A percentile compares a stretch with the other conserved stretches of the same genome.
phyloP scores from a whole-genome alignment of 2,888 invertebrate genomes.

The Liopterus haemorrhoidalis region DNA sequence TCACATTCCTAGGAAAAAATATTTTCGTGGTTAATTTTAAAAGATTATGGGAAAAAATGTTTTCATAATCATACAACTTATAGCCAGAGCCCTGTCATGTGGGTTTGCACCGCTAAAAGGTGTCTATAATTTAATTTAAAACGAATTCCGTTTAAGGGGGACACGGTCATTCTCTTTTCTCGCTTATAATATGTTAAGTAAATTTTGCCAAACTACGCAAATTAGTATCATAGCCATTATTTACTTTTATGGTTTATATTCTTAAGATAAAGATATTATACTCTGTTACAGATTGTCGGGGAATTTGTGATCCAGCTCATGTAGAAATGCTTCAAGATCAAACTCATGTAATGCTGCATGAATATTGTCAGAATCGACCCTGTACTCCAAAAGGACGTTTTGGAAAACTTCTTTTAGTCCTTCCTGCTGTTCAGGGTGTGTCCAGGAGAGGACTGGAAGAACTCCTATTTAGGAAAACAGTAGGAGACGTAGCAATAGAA shows the following conservation, averaged over 20 bases:
- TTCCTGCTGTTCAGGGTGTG: slow-evolving; percentile 57
- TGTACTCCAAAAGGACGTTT: slow-evolving; percentile 53
- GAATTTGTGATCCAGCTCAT: slow-evolving; percentile 54
- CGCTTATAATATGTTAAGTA: neutral
- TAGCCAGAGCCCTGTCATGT: too few species aligned
- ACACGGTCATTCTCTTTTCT: too few species aligned
- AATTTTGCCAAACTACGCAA: too few species aligned
- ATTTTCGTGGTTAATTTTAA: too few species aligned
- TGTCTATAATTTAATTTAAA: too few species aligned
- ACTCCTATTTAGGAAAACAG: slow-evolving; percentile 71
- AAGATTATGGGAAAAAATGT: too few species aligned
- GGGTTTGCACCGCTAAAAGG: too few species aligned
- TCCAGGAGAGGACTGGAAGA: slow-evolving; percentile 51
- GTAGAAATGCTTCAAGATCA: slow-evolving; percentile 73
- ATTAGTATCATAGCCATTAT: too few species aligned
- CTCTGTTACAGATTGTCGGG: slow-evolving; percentile 52
- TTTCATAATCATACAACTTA: too few species aligned
- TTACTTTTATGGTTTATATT: too few species aligned
- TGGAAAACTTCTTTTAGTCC: slow-evolving; percentile 65
- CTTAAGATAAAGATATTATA: neutral
- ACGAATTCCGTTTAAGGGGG: too few species aligned
- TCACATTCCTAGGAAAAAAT: too few species aligned
- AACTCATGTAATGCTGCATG: slow-evolving; percentile 69
- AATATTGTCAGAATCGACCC: slow-evolving; percentile 54
- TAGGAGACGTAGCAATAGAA: slow-evolving; percentile 68